phyloP scores from a whole-genome alignment of 2,888 invertebrate genomes.

The Leuctra nigra region DNA sequence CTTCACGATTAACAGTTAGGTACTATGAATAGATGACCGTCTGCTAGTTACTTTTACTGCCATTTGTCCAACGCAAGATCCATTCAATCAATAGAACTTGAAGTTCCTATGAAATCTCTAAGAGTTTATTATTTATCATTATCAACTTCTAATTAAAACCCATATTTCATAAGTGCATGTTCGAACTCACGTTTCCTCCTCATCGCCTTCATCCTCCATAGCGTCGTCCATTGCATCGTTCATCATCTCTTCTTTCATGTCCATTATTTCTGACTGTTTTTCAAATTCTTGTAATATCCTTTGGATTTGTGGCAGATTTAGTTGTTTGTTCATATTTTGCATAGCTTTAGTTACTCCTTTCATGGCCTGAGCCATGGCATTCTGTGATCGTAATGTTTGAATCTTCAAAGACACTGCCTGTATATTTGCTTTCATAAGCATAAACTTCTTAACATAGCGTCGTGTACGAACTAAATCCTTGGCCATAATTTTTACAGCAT shows the following conservation, averaged over 20 bases:
- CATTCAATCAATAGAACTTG: not conserved
- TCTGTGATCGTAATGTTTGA: conserved; percentile 95
- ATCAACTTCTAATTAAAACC: too few relatives aligned
- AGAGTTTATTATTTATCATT: not conserved
- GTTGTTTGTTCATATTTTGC: conserved; percentile 94
- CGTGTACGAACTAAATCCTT: conserved; percentile 96
- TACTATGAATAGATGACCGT: too few relatives aligned
- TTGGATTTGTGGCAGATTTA: conserved; percentile 98
- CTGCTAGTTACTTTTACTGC: too few relatives aligned
- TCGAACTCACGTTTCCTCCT: conserved; percentile 88
- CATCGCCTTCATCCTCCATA: conserved; percentile 97
- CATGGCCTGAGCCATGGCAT: conserved; percentile 99
- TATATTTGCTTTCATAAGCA: conserved; percentile 98
- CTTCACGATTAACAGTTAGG: too few relatives aligned
- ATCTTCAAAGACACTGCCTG: conserved; percentile 97
- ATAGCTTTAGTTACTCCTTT: conserved; percentile 97
- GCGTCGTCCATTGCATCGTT: conserved; percentile 99
- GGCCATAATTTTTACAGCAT: conserved; percentile 99
- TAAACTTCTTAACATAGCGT: conserved; percentile 94
- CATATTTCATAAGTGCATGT: too few relatives aligned
- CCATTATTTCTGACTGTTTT: conserved; percentile 99
- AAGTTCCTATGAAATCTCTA: not conserved
- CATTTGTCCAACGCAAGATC: too few relatives aligned
- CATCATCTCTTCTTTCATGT: conserved; percentile 99
- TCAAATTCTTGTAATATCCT: conserved; percentile 96